Base-by-base conservation (phyloP, 1,140 invertebrate species). In the Phortica variegata region DNA sequence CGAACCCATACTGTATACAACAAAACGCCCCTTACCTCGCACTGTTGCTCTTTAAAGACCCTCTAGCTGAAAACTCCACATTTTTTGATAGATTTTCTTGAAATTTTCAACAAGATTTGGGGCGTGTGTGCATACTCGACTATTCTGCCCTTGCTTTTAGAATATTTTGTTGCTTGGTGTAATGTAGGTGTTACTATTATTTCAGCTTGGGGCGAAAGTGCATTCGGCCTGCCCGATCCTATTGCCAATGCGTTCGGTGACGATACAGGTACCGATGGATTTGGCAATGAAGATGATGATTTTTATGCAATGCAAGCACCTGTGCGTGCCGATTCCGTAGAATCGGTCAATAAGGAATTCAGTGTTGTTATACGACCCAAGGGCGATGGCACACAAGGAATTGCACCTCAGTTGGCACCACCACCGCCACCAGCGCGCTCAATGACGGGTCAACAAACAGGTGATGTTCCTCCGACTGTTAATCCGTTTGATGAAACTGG, bases 291-390 rank as follows among this genome's bases (percentile, higher is more conserved):
- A n/a, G 88, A 89, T 40, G 93, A 95, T 70, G 82, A 88, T 2
- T 94, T 94, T 77, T 76, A 93, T 32, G 84, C 85, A 10, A 84
- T 92, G 81, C 85, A 85, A 46, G 88, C 87, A 31, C 36, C 87
- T 81, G 81, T 79, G 15, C 82, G 83, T n/a, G 81, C 84, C 62
- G 83, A 83, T 12, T 90, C 88, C 0, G 81, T 79, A 19, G 91
- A 92, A 49, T 91, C 89, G 0, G 65, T 73, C 7, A 84, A 88
- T 31, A 89, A 73, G 40, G 53, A 65, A 13, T 65, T 61, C 49
- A 57, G 51, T 49, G 65, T 73, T 26, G 61, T 59, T 55, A 79
- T 71, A 45, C 85, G 85, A 50, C 87, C 87, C 0, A 87, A 85
- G 66, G 81, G 81, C 0, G 77, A 66, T 37, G 78, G 77, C 6